These are phyloP conservation scores for Sebastes nivosus DNA, from an alignment of 2,797 vertebrate genomes.

Conservation along the genomic window DNA sequence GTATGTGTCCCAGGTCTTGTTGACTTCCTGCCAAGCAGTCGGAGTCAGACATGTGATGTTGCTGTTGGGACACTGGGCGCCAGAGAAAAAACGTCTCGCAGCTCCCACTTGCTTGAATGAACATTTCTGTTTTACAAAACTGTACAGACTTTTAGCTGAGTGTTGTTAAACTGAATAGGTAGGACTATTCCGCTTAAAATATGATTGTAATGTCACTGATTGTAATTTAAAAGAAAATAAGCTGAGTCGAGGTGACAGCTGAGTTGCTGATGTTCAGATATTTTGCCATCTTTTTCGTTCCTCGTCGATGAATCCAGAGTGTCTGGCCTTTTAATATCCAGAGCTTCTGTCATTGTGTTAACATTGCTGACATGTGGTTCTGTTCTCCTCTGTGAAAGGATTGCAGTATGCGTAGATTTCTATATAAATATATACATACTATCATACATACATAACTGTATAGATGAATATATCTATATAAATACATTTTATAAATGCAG, in stretches of 20 bases:
- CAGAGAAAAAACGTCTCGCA: slow-evolving; percentile 1
- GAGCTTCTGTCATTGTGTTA: slow-evolving; percentile 70
- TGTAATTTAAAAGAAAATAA: slow-evolving; percentile 53
- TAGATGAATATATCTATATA: slow-evolving; percentile 72
- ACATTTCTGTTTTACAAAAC: slow-evolving; percentile 1
- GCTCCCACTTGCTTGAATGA: slow-evolving; percentile 24
- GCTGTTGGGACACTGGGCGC: background rate
- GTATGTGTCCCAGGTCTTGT: background rate
- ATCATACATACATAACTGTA: slow-evolving; percentile 65
- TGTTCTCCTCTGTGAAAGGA: slow-evolving; percentile 73
- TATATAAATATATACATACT: slow-evolving; percentile 65
- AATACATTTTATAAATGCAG: slow-evolving; percentile 78
- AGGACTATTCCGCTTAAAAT: slow-evolving; percentile 29
- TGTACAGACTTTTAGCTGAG: slow-evolving; percentile 48
- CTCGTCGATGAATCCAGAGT: slow-evolving; percentile 30
- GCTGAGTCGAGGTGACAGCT: slow-evolving; percentile 21
- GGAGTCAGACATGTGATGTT: background rate
- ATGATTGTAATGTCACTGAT: slow-evolving; percentile 71
- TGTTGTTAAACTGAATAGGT: slow-evolving; percentile 20
- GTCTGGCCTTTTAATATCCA: slow-evolving; percentile 47
- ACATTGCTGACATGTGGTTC: slow-evolving; percentile 66
- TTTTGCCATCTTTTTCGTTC: slow-evolving; percentile 33
- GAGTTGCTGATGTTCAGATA: slow-evolving; percentile 25
- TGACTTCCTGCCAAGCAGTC: background rate
- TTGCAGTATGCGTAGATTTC: slow-evolving; percentile 70